A percentile compares a stretch with the other conserved stretches of the same genome.
Evolutionary conservation across 2,113 vertebrate species (phyloP).

Genomic region (Phodopus roborovskii): DNA sequence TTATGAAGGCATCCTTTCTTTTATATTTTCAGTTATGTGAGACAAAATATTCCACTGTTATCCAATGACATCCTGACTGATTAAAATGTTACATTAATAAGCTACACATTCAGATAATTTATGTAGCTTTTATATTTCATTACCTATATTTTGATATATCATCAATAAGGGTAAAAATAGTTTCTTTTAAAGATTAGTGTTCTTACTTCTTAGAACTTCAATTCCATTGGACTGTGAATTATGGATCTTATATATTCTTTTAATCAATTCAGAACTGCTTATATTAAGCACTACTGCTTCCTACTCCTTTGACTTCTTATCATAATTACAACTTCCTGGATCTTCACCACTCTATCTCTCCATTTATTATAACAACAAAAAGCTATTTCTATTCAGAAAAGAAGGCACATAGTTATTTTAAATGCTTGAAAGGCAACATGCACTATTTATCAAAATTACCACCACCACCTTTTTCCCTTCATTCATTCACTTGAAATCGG

Average conservation of each 20-base stretch:
- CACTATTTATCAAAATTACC: constrained; percentile 4
- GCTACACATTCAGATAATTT: background rate
- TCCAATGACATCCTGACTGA: background rate
- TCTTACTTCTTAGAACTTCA: constrained; percentile 25
- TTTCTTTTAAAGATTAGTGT: background rate
- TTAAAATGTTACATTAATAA: constrained; percentile 36
- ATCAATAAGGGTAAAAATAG: constrained; percentile 27
- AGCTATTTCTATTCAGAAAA: constrained; percentile 54
- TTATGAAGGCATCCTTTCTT: background rate
- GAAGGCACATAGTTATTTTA: constrained; percentile 56
- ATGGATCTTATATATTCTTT: background rate
- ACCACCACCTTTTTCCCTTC: background rate
- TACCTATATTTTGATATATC: constrained; percentile 36
- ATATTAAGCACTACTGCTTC: background rate
- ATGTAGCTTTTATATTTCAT: background rate
- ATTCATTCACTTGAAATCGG: constrained; percentile 64
- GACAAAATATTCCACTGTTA: background rate
- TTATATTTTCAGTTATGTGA: background rate
- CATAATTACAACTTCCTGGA: constrained; percentile 66
- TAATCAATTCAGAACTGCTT: background rate
- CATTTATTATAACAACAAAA: constrained; percentile 46
- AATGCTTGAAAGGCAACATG: constrained; percentile 50
- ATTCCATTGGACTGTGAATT: background rate
- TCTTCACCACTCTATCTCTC: constrained; percentile 9
- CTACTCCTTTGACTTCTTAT: background rate